These are phyloP conservation scores for Atlantisia rogersi DNA, from an alignment of 2,113 vertebrate species.

Conservation along the genomic window DNA sequence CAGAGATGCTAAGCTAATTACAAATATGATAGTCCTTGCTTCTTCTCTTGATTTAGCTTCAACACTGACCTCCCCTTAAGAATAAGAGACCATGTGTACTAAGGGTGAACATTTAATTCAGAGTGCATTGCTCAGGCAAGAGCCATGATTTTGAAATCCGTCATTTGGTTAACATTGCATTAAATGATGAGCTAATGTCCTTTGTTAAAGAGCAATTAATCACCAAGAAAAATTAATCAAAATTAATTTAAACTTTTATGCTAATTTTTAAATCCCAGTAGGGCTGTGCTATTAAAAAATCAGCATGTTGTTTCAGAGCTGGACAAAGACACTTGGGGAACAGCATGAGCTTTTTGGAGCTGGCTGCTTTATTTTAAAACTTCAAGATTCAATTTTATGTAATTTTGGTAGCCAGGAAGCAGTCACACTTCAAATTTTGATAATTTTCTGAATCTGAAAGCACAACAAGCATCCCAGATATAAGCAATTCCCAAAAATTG, in stretches of 20 bases:
- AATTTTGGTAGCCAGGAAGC: background rate
- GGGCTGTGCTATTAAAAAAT: background rate
- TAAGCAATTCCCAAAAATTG: fast-evolving
- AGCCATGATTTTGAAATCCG: background rate
- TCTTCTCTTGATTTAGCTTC: background rate
- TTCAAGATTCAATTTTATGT: background rate
- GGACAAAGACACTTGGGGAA: background rate
- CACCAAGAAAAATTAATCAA: background rate
- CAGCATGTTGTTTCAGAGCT: background rate
- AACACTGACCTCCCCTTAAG: background rate
- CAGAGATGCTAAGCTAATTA: background rate
- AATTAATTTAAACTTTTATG: background rate
- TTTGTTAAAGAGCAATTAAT: background rate
- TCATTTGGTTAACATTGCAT: background rate
- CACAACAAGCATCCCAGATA: background rate
- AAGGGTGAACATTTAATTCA: background rate
- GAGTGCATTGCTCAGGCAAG: background rate
- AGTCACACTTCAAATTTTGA: background rate
- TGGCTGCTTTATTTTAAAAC: background rate
- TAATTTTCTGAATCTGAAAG: background rate
- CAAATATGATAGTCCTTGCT: background rate
- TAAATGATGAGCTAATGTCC: background rate
- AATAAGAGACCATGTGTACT: background rate
- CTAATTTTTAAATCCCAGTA: background rate
- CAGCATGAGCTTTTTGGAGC: background rate